These are phyloP conservation scores for Dysmachus trigonus DNA, from an alignment of 2,888 invertebrate genomes.

Conservation along the genomic window DNA sequence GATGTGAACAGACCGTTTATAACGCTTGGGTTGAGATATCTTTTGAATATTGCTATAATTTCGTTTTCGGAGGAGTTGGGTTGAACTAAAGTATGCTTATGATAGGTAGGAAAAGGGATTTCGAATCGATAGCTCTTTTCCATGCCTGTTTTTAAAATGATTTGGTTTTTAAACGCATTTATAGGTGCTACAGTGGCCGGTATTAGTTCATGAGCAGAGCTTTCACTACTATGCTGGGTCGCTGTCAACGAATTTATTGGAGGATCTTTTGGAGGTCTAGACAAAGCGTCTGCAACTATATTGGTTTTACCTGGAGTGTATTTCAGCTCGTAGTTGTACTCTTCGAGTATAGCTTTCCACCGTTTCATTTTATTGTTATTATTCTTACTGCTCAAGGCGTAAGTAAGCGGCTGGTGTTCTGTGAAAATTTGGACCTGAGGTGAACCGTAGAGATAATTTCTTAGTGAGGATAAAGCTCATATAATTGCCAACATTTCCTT, in stretches of 20 bases:
- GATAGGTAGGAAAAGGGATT: not conserved
- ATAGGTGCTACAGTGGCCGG: not conserved
- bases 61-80: not conserved
- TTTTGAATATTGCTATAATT: not conserved
- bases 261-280: not conserved
- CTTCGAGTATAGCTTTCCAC: not conserved
- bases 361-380: not conserved
- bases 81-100: not conserved
- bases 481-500: not conserved
- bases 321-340: not conserved
- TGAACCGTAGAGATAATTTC: not conserved
- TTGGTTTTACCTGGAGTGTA: not conserved
- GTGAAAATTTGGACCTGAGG: not conserved
- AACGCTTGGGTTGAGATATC: not conserved
- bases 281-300: not conserved
- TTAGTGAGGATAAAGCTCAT: not conserved
- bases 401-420: not conserved
- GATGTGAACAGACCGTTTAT: not conserved
- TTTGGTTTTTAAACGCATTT: too few relatives aligned
- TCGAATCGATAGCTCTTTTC: too few relatives aligned
- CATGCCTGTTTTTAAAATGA: too few relatives aligned
- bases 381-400: not conserved
- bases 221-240: not conserved
- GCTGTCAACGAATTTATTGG: not conserved
- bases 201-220: not conserved